Evolutionary conservation across 2,113 vertebrate species (phyloP), one percentile per base, ranked within the genome.

Genomic region (Mustelus asterias): DNA sequence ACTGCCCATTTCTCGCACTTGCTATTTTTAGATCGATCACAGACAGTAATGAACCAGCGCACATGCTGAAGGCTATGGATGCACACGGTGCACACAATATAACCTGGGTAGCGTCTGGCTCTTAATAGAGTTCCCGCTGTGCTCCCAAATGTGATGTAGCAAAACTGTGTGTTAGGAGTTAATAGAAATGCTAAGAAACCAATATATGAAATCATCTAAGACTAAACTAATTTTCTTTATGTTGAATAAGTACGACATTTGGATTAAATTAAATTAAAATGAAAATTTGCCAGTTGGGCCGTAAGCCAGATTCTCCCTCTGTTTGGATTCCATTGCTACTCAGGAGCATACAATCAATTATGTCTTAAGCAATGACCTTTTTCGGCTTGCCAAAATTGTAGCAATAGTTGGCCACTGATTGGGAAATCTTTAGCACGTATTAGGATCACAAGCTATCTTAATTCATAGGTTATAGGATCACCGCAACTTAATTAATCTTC

Each of bases 211-310:
- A 70, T 37, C 33, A 16, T 33, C 69, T 69, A 37, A 67, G 13
- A 69, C n/a, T 18, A 94, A 94, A 94, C 41, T 95, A 69, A 72
- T 70, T 95, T 70, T 95, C 7, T 95, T 95, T 95, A 70, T 70
- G 65, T 54, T 70, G 67, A 95, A 54, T 95, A 95, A 72, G 44
- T 41, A 95, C 76, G 69, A 95, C 41, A 95, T 48, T 72, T 95
- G 67, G 93, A 70, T 67, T 14, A 95, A 95, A 95, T 33, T 90
- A 16, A 90, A 60, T 95, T 95, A 93, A 95, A 95, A 76, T 95
- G 94, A 95, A 72, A 72, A 95, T 48, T 72, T 95, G 24, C 67
- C 69, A 72, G 41, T 48, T 90, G 13, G 69, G 69, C 67, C 6
- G 11, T 54, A 24, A 76, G 24, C 65, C 94, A 95, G 69, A 95